phyloP scores from a whole-genome alignment of 2,113 vertebrate genomes.

The Thunnus thynnus region DNA sequence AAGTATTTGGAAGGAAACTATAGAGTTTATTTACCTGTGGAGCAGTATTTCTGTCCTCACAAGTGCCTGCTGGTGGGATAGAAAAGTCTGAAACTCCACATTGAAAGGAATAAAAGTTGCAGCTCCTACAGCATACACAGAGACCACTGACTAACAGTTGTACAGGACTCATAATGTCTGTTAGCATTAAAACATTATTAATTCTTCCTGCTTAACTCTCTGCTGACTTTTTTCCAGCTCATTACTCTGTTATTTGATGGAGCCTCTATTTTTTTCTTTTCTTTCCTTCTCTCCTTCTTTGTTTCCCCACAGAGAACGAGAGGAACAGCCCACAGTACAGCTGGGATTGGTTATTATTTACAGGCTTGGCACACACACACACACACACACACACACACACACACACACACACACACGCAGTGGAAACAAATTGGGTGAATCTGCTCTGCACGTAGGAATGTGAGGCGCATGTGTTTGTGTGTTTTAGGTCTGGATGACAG shows the following conservation, averaged over 20 bases:
- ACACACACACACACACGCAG: constrained; percentile 6
- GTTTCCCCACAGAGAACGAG: constrained; percentile 59
- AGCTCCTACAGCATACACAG: not conserved
- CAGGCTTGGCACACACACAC: constrained; percentile 71
- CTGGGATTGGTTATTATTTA: constrained; percentile 84
- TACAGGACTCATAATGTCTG: constrained; percentile 16
- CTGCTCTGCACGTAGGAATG: constrained; percentile 77
- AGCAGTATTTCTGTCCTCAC: not conserved
- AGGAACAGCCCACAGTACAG: constrained; percentile 70
- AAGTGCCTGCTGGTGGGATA: not conserved
- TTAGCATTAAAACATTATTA: constrained; percentile 51
- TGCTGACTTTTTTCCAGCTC: constrained; percentile 60
- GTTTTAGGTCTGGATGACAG: constrained; percentile 82
- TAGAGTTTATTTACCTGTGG: constrained; percentile 4
- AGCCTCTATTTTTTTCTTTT: constrained; percentile 40
- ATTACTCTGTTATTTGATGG: constrained; percentile 64
- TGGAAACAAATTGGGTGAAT: constrained; percentile 29
- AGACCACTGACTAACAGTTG: not conserved
- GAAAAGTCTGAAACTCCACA: not conserved
- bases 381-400: constrained; percentile 7
- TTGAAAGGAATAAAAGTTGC: constrained; percentile 27
- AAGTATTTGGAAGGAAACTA: constrained; percentile 14
- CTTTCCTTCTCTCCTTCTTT: constrained; percentile 41
- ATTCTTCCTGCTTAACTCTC: constrained; percentile 52
- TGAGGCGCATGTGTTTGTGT: constrained; percentile 81